Conservation (phyloP, 2,797 vertebrate genomes). For the Hypotaenidia philippensis region DNA sequence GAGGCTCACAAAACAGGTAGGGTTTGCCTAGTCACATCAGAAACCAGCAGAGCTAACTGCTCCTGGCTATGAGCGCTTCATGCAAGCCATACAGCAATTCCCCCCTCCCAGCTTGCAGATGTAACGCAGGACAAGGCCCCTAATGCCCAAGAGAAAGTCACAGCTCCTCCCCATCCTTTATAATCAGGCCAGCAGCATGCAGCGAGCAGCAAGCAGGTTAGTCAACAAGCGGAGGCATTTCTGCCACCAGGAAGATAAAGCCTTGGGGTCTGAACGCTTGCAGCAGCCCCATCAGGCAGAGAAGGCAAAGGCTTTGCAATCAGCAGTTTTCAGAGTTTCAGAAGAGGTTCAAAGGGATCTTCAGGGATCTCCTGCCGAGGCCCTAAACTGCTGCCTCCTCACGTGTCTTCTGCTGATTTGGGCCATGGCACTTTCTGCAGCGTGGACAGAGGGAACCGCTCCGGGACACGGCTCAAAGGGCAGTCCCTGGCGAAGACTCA, state of each 20-base stretch:
- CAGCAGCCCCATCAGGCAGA: background rate
- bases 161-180: background rate
- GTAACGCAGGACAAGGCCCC: background rate
- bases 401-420: conserved; percentile 47
- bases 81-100: background rate
- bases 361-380: background rate
- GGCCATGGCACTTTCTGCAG: conserved; percentile 51
- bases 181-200: background rate
- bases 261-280: background rate
- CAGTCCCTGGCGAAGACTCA: conserved; percentile 69
- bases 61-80: background rate
- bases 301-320: background rate
- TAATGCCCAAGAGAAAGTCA: background rate
- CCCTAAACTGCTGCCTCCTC: conserved; percentile 49
- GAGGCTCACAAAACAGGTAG: background rate
- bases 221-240: background rate
- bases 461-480: conserved; percentile 75
- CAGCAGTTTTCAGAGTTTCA: conserved; percentile 25
- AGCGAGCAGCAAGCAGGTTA: background rate
- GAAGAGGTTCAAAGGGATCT: conserved; percentile 36
- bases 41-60: background rate
- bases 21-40: background rate
- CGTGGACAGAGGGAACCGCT: conserved; percentile 54
- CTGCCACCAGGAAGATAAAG: background rate
- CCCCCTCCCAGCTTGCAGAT: background rate